A percentile compares a stretch with the other conserved stretches of the same genome.
phyloP scores from a whole-genome alignment of 2,888 invertebrate species.

The Sphaerophoria rueppellii region DNA sequence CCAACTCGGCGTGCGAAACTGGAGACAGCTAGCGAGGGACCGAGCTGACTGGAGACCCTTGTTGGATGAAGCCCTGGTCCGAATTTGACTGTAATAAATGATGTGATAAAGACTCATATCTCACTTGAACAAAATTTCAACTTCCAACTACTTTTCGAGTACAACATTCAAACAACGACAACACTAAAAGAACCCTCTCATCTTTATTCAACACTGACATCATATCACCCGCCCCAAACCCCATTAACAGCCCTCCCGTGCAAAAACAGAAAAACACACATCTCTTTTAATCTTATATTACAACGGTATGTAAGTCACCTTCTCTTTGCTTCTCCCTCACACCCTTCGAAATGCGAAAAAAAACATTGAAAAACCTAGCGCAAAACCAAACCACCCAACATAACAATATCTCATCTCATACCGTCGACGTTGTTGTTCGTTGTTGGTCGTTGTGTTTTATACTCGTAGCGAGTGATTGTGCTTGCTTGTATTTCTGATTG shows the following conservation, averaged over 20 bases:
- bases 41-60: no score
- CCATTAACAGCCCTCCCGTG: neutral
- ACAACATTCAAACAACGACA: neutral
- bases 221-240: neutral
- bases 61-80: no score
- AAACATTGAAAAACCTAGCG: slow-evolving; percentile 44
- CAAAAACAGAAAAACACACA: slow-evolving; percentile 4
- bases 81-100: no score
- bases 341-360: slow-evolving; percentile 35
- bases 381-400: slow-evolving; percentile 53
- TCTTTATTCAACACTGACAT: neutral
- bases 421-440: slow-evolving; percentile 8
- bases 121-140: no score
- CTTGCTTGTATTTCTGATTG: slow-evolving; percentile 58
- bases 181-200: neutral
- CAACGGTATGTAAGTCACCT: slow-evolving; percentile 10
- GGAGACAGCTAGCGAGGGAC: no score
- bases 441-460: no score
- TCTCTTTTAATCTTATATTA: slow-evolving; percentile 49
- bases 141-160: neutral
- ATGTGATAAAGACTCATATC: no score
- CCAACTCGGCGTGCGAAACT: no score
- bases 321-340: slow-evolving; percentile 18
- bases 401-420: slow-evolving; percentile 20
- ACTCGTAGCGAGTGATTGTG: slow-evolving; percentile 5